Percentiles rank a stretch among this genome's conserved stretches.
These are phyloP conservation scores for Delphinus delphis DNA, from an alignment of 2,113 vertebrate species.

Conservation along the genomic window DNA sequence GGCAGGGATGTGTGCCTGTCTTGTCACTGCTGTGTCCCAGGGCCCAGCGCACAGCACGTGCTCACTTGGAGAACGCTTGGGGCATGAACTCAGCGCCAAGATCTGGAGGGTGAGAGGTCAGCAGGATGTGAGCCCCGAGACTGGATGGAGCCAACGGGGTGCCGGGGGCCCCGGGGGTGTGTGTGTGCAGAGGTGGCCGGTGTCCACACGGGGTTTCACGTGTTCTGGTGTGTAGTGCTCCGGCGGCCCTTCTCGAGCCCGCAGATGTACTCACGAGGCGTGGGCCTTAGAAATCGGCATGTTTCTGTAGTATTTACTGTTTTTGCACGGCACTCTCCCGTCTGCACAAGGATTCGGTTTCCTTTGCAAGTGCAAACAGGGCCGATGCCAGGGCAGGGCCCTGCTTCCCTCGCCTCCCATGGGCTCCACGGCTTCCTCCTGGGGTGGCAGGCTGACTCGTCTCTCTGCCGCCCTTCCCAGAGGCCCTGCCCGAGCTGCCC, in stretches of 20 bases:
- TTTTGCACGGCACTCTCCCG: neutral
- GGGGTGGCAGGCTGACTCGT: no score
- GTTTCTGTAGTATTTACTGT: neutral
- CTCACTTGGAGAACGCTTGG: neutral
- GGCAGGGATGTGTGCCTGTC: neutral
- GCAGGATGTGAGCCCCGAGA: rapidly evolving
- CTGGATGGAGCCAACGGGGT: neutral
- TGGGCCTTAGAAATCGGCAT: neutral
- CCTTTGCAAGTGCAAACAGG: neutral
- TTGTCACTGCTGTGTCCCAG: neutral
- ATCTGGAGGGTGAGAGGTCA: neutral
- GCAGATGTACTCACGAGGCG: rapidly evolving
- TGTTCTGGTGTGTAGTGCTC: no score
- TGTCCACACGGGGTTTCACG: neutral
- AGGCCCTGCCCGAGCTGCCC: conserved; percentile 81
- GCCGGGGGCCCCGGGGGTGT: neutral
- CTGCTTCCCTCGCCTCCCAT: neutral
- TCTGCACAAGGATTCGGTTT: no score
- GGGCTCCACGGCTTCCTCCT: neutral
- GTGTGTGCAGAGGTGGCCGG: neutral
- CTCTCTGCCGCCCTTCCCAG: conserved; percentile 71
- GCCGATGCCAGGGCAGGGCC: neutral
- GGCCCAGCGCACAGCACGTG: neutral
- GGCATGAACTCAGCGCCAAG: neutral
- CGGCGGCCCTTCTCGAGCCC: neutral